Conservation (phyloP, 2,888 invertebrate species). For the Parapristionchus giblindavisi region DNA sequence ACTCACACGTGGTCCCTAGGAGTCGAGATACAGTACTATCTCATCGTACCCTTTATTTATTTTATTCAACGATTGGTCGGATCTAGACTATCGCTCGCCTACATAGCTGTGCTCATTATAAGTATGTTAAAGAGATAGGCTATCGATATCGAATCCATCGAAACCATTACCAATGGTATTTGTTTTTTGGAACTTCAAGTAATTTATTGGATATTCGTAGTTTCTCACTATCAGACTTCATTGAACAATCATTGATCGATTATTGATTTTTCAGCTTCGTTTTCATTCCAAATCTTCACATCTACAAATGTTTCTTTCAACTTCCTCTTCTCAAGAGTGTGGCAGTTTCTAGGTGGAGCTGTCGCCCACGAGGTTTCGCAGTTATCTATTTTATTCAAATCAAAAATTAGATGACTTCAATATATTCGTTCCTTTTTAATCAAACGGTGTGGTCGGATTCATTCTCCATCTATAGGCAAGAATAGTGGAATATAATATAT, state of each 20-base stretch:
- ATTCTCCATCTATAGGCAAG: too few relatives aligned
- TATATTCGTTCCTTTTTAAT: too few relatives aligned
- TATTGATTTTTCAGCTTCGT: constrained; percentile 9
- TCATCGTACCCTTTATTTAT: constrained; percentile 19
- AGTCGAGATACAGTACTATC: constrained; percentile 33
- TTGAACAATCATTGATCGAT: neutral
- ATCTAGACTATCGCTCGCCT: neutral
- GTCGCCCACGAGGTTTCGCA: constrained; percentile 31
- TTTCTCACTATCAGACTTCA: too few relatives aligned
- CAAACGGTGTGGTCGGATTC: too few relatives aligned
- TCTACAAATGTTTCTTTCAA: constrained; percentile 16
- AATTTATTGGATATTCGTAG: too few relatives aligned
- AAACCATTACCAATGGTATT: too few relatives aligned
- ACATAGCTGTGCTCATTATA: neutral
- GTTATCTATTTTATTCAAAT: too few relatives aligned
- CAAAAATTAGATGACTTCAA: too few relatives aligned
- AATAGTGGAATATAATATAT: too few relatives aligned
- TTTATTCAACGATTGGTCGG: neutral
- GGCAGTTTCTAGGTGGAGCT: constrained; percentile 28
- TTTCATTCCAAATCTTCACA: neutral
- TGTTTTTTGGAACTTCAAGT: too few relatives aligned
- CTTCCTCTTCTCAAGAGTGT: constrained; percentile 6
- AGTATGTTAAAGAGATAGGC: too few relatives aligned
- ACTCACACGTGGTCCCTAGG: constrained; percentile 36
- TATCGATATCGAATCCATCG: too few relatives aligned